A percentile compares a stretch with the other conserved stretches of the same genome.
phyloP scores from a whole-genome alignment of 2,797 vertebrate genomes.

The Erethizon dorsatum region DNA sequence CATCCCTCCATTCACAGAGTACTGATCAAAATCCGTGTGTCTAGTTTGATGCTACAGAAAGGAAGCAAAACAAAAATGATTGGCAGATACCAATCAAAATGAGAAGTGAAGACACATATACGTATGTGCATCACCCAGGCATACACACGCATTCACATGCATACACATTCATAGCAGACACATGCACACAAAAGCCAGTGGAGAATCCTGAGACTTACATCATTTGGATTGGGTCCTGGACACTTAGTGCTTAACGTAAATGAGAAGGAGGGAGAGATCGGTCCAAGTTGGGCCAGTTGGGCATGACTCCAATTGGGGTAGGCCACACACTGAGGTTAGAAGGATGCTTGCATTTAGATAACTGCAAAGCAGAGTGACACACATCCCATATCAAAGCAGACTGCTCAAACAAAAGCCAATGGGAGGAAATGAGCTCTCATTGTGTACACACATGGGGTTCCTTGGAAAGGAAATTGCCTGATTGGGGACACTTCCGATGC shows the following conservation, averaged over 20 bases:
- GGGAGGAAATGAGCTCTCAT: slow-evolving; percentile 80
- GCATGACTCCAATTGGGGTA: background rate
- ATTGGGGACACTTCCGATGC: slow-evolving; percentile 56
- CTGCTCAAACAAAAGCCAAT: slow-evolving; percentile 79
- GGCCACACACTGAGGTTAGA: background rate
- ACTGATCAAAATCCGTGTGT: slow-evolving; percentile 47
- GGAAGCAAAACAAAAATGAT: background rate
- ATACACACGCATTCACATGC: background rate
- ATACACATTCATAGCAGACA: background rate
- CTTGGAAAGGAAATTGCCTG: slow-evolving; percentile 76
- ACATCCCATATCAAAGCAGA: slow-evolving; percentile 74
- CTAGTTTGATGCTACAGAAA: slow-evolving; percentile 6
- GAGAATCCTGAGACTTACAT: background rate
- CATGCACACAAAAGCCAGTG: background rate
- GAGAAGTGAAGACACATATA: background rate
- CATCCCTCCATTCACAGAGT: background rate
- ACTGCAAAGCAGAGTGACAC: slow-evolving; percentile 23
- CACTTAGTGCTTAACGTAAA: background rate
- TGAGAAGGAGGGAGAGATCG: background rate
- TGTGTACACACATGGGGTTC: slow-evolving; percentile 71
- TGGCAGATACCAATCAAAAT: background rate
- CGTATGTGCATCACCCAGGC: rapidly evolving
- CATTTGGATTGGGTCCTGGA: background rate
- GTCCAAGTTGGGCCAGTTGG: background rate
- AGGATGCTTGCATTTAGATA: slow-evolving; percentile 60